Evolutionary conservation across 2,113 vertebrate genomes (phyloP), one percentile per base, ranked within the genome.

Genomic region (Pyrgilauda ruficollis): DNA sequence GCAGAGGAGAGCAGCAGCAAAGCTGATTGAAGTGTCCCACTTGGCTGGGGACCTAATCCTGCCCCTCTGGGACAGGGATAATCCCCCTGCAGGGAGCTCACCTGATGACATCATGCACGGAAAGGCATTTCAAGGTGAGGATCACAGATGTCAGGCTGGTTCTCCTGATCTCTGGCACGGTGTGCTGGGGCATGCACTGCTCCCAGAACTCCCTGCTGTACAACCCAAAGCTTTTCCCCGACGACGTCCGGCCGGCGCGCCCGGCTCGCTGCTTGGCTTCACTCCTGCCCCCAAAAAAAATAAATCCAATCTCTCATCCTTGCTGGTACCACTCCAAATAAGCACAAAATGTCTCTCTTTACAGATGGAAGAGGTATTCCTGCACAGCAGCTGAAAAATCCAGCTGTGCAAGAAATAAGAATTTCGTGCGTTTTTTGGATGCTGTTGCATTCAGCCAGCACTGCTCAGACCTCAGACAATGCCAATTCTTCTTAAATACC

Each of bases 31-130:
- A 67, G 52, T 20, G 52, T 12, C 90, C 28, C 87, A 66, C 21
- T 19, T 89, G 86, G 80, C 76, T 0, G 0, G n/a, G 59, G 52
- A 47, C 15, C 67, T 90, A 84, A 90, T 72, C 80, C 86, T 75
- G 68, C 66, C 89, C 27, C 61, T 13, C 11, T 3, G 27, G 39
- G 53, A 18, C n/a, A 6, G 27, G 4, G 6, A 28, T 89, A 87
- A 93, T 91, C 74, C 63, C 19, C 3, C 7, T 19, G 12, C 81
- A 11, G 19, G n/a, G 53, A 41, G n/a, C 28, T 75, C 98, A 99
- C 99, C 99, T 98, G 91, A 99, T 99, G 80, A 99, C 99, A 96
- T 99, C 99, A 35, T 99, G 99, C 80, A 99, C 98, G 1, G 98
- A 98, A 55, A 99, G 98, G 96, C 99, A 99, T 94, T 99, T 99